These are phyloP conservation scores for Fopius arisanus DNA, from an alignment of 1,140 invertebrate genomes.

Conservation along the genomic window DNA sequence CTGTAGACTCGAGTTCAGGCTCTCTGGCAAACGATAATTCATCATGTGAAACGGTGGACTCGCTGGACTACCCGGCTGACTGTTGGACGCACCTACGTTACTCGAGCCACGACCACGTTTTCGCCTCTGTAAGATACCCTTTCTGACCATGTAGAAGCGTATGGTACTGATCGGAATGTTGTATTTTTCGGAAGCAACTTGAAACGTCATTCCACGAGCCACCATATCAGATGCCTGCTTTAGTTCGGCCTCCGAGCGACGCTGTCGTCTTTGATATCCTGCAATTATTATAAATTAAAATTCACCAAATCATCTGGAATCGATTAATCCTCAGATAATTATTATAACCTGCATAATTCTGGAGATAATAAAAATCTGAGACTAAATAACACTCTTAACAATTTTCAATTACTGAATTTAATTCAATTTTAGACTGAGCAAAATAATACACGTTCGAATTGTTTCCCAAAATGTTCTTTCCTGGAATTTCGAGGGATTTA, in stretches of 20 bases:
- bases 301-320: neutral
- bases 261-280: conserved; percentile 68
- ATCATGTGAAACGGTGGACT: conserved; percentile 78
- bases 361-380: no score
- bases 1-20: conserved; percentile 64
- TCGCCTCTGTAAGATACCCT: conserved; percentile 78
- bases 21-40: conserved; percentile 74
- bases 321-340: no score
- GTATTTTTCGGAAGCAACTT: conserved; percentile 83
- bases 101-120: conserved; percentile 71
- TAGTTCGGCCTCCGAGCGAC: conserved; percentile 76
- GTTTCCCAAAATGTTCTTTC: no score
- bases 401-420: no score
- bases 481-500: conserved; percentile 38
- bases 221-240: conserved; percentile 82
- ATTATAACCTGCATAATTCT: no score
- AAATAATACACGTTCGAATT: no score
- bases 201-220: conserved; percentile 80
- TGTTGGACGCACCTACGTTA: conserved; percentile 52
- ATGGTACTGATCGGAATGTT: conserved; percentile 87
- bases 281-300: neutral
- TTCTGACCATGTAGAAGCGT: conserved; percentile 83
- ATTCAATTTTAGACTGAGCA: no score
- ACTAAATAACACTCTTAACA: no score
- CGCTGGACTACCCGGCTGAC: conserved; percentile 66